Base-by-base conservation (phyloP, 2,888 invertebrate genomes). In the Pachydiplax longipennis region DNA sequence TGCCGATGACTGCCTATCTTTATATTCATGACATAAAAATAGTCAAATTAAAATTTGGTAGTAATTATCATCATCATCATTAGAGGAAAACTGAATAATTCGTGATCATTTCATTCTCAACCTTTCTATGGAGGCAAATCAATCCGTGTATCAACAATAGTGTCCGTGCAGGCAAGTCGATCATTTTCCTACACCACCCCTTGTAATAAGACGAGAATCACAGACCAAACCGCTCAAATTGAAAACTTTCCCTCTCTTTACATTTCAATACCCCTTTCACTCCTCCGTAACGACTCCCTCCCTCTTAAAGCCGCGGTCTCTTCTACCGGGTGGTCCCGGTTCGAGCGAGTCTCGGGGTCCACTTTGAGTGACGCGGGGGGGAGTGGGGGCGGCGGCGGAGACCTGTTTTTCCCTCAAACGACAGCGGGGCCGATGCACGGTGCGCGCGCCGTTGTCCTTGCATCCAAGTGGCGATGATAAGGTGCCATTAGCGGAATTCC, bases 401-500 rank as follows among this genome's bases (percentile, higher is more conserved):
- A 58, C 87, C 87, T 87, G 35, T 87, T 53, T 61, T 87, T 61
- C 87, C 61, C 37, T 73, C 73, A 73, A 73, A 73, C 73, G 73
- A 8, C 58, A 18, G 58, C 2, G 22, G 58, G 22, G 25, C n/a
- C 31, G 73, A n/a, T 73, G 31, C 73, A 73, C 31, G 73, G 73
- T 25, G 61, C 61, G 61, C 61, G 15, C 83, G 5, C 31, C 48
- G 37, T 5, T 31, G 35, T 61, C 61, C 58, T 87, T 61, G 35
- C 87, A 53, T 83, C 83, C 83, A 31, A 83, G 44, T 83, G 48
- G 58, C 58, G 61, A 35, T 58, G 87, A 87, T 87, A 87, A 87
- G 87, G 58, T 87, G 61, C 87, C 87, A 87, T 87, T 87, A 87
- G 35, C 4, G 87, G 87, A 83, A n/a, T 61, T 37, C 58, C 61